Conservation (phyloP, 2,797 vertebrate genomes). For the Hybognathus amarus region DNA sequence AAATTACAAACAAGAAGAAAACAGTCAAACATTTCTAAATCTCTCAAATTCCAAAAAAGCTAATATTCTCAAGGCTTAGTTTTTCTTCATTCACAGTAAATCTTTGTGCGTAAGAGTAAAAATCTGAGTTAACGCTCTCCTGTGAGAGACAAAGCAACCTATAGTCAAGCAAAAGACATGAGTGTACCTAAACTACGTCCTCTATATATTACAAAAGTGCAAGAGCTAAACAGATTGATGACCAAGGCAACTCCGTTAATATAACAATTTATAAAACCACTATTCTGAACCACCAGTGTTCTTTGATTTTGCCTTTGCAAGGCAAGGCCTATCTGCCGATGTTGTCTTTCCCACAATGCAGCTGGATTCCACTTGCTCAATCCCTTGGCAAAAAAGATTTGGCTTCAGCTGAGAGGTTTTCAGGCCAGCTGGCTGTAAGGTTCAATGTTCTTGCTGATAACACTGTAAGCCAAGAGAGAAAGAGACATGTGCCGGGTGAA, state of each 20-base stretch:
- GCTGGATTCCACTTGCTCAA: constrained; percentile 26
- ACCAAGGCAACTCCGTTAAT: constrained; percentile 36
- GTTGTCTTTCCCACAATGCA: not conserved
- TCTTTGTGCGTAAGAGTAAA: constrained; percentile 22
- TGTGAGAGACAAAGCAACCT: not conserved
- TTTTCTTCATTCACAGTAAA: constrained; percentile 45
- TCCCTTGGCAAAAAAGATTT: constrained; percentile 41
- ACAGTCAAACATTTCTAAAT: not conserved
- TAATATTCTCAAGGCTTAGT: not conserved
- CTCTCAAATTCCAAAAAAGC: not conserved
- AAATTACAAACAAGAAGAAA: not conserved
- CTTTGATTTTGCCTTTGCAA: not conserved
- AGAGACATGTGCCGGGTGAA: not conserved
- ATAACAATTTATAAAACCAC: constrained; percentile 27
- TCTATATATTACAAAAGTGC: constrained; percentile 25
- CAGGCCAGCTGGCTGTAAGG: constrained; percentile 26
- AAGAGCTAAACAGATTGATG: constrained; percentile 15
- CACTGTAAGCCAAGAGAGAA: constrained; percentile 11
- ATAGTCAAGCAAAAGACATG: not conserved
- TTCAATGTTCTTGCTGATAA: constrained; percentile 46
- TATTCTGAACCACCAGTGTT: constrained; percentile 30
- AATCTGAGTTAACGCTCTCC: not conserved
- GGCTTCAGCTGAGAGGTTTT: constrained; percentile 35
- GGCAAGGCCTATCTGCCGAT: not conserved
- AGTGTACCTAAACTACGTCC: not conserved